Conservation (phyloP, 1,140 invertebrate genomes). For the Aphelenchoides besseyi region DNA sequence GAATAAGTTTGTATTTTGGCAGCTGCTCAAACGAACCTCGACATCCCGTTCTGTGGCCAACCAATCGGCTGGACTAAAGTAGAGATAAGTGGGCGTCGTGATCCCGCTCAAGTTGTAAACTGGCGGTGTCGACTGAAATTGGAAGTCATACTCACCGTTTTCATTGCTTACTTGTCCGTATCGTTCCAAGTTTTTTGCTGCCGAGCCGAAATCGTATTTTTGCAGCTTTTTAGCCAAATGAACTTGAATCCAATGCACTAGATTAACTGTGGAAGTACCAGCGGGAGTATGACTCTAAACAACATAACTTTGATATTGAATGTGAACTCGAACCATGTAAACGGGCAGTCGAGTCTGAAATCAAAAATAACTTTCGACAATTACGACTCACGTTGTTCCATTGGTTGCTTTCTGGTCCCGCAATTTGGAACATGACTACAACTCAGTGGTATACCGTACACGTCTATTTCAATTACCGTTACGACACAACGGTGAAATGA, state of each 20-base stretch:
- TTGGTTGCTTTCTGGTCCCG: constrained; percentile 41
- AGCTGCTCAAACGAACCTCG: constrained; percentile 21
- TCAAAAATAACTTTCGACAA: background rate
- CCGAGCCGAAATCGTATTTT: constrained; percentile 45
- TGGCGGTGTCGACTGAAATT: constrained; percentile 44
- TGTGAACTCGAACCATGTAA: constrained; percentile 4
- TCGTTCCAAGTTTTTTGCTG: constrained; percentile 29
- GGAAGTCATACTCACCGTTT: background rate
- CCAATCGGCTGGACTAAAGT: constrained; percentile 54
- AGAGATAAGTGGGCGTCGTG: constrained; percentile 45
- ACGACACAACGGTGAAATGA: constrained; percentile 37
- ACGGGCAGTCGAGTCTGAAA: constrained; percentile 4
- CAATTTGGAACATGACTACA: constrained; percentile 49
- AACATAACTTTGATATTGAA: background rate
- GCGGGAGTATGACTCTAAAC: constrained; percentile 36
- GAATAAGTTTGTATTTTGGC: background rate
- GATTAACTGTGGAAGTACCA: constrained; percentile 46
- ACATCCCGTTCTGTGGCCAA: constrained; percentile 52
- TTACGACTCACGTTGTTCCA: constrained; percentile 39
- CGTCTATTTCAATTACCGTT: no score
- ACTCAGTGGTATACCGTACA: no score
- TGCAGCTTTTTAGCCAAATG: constrained; percentile 29
- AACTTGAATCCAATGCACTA: constrained; percentile 47
- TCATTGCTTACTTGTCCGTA: constrained; percentile 37
- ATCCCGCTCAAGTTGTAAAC: constrained; percentile 51